Conservation (phyloP, 2,888 invertebrate species). For the Eucera pruinosa region DNA sequence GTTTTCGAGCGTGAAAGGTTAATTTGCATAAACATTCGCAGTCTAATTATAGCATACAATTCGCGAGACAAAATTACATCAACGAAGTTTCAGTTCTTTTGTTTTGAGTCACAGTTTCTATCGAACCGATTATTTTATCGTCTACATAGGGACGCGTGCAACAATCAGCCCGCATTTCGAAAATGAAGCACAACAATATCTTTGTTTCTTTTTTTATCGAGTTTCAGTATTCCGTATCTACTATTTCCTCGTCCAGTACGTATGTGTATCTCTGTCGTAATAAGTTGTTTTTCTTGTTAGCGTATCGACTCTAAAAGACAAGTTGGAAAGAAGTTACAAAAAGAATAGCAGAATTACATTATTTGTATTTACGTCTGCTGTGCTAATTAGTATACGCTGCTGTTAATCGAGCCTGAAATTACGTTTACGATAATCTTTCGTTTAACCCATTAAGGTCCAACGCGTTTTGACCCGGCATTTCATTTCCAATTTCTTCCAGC, state of each 20-base stretch:
- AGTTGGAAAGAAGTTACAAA: not conserved
- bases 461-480: too few species aligned
- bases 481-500: too few species aligned
- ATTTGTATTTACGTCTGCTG: slow-evolving; percentile 18
- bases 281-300: slow-evolving; percentile 41
- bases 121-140: slow-evolving; percentile 49
- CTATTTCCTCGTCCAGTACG: slow-evolving; percentile 33
- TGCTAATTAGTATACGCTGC: slow-evolving; percentile 5
- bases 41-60: too few species aligned
- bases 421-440: not conserved
- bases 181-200: slow-evolving; percentile 26
- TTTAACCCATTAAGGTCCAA: not conserved
- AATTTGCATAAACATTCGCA: too few species aligned
- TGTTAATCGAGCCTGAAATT: not conserved
- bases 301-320: slow-evolving; percentile 19
- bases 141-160: not conserved
- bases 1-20: too few species aligned
- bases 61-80: not conserved
- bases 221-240: slow-evolving; percentile 25
- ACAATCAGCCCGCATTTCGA: slow-evolving; percentile 34
- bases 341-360: not conserved
- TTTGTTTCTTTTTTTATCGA: slow-evolving; percentile 31
- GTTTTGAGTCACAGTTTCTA: slow-evolving; percentile 7
- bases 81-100: slow-evolving; percentile 5
- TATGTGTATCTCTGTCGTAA: slow-evolving; percentile 30